Evolutionary conservation across 2,797 vertebrate genomes (phyloP).

Genomic region (Rhinichthys osculus): DNA sequence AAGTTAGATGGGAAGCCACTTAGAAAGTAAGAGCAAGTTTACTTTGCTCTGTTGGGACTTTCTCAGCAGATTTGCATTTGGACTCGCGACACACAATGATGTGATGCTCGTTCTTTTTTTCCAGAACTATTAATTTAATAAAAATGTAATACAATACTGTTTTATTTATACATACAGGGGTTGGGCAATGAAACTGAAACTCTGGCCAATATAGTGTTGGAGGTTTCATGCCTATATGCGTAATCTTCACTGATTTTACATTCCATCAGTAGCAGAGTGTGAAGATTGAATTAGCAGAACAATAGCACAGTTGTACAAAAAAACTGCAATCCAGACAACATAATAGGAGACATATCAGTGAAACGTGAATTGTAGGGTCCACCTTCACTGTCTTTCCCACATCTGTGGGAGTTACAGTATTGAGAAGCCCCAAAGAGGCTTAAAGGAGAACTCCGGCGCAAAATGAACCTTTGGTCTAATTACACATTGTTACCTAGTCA

Average conservation of each 20-base stretch:
- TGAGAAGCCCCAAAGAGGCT: too few species aligned
- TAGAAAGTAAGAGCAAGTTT: neutral
- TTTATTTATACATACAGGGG: neutral
- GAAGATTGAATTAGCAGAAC: too few species aligned
- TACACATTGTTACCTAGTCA: too few species aligned
- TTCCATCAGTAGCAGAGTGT: too few species aligned
- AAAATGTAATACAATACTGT: neutral
- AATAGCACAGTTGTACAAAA: neutral
- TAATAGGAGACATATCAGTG: too few species aligned
- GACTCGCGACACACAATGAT: neutral
- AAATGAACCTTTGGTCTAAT: too few species aligned
- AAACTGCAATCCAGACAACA: too few species aligned
- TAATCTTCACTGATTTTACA: too few species aligned
- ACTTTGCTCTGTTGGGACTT: neutral
- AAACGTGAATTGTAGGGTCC: neutral
- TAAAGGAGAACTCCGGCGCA: too few species aligned
- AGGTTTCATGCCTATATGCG: neutral
- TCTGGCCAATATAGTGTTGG: neutral
- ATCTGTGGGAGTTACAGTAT: too few species aligned
- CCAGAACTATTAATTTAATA: neutral
- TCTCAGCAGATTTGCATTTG: neutral
- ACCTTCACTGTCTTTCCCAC: neutral
- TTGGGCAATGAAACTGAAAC: neutral
- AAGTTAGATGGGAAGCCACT: neutral
- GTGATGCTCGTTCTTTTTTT: neutral